A percentile compares a stretch with the other conserved stretches of the same genome.
phyloP scores from a whole-genome alignment of 37 sponge, comb jelly and placozoan genomes.

The Ephydatia muelleri region DNA sequence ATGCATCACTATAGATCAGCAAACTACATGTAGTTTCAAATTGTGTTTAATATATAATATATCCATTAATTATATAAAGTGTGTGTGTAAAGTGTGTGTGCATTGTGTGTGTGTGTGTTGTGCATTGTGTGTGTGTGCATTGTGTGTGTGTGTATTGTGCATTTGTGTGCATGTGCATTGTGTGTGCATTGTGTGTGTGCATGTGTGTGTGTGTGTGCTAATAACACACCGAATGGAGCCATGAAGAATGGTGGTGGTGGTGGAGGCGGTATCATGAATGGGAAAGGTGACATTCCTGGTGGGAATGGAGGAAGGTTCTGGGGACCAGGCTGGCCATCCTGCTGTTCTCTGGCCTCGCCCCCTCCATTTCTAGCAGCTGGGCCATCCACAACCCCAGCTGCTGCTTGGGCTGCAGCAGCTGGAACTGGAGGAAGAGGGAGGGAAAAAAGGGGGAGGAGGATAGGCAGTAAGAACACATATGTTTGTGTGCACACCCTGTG shows the following conservation, averaged over 20 bases:
- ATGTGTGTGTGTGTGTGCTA: neutral
- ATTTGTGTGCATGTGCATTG: no score
- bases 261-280: conserved; percentile 13
- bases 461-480: neutral
- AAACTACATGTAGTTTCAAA: no score
- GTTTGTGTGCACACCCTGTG: no score
- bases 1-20: no score
- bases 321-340: neutral
- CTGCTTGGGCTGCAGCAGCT: neutral
- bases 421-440: conserved; percentile 21
- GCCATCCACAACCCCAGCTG: neutral
- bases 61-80: no score
- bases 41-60: no score
- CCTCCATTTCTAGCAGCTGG: neutral
- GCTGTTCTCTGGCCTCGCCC: neutral
- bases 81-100: no score
- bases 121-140: no score
- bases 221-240: conserved; percentile 28
- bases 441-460: neutral
- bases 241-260: conserved; percentile 1
- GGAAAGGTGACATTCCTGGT: neutral
- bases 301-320: conserved; percentile 1
- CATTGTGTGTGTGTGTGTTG: no score
- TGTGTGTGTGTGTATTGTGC: no score
- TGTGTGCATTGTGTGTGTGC: neutral